Evolutionary conservation across 64 coral and sea anemone species (phyloP), one percentile per base, ranked within the genome.

Genomic region (Pocillopora verrucosa): DNA sequence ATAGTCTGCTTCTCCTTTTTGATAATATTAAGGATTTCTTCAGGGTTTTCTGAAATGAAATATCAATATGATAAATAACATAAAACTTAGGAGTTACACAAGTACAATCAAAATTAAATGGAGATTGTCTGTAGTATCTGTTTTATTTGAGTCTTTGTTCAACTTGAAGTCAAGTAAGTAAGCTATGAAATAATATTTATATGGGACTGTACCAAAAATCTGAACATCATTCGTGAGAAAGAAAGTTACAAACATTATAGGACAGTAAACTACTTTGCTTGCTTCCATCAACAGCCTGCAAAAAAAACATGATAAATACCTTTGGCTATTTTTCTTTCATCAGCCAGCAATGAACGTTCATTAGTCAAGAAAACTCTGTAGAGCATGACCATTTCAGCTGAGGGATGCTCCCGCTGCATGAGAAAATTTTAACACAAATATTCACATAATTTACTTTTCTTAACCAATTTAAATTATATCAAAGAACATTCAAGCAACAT

Each of bases 371-470:
- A 96, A 7, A 96, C 91, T 88, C 94, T 70, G 76, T 96, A 96
- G 16, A 96, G 26, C 94, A 96, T 96, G 12, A 96, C 94, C 94
- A 96, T 96, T 93, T 96, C 94, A 22, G 94, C 91, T 13, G 94
- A 96, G 14, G 94, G 94, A 58, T 96, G 91, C 74, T 93, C 72
- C 45, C 91, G 83, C 94, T 96, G 73, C 22, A 87, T 60, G 24
- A 34, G 9, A 90, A 62, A 17, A 74, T 24, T 57, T 14, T 10
- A 67, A 60, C 20, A 59, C 15, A 80, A 17, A 11, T 24, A 65
- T 5, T 14, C 63, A 65, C 16, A 65, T 22, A 16, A 65, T 19
- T 65, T 65, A 65, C 63, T 65, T 65, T 5, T 10, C 13, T 16
- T 65, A 65, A 15, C 16, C 63, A 19, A 1, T 22, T 65, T 22